These are phyloP conservation scores for Sebastes fasciatus DNA, from an alignment of 2,113 vertebrate genomes.

Conservation along the genomic window DNA sequence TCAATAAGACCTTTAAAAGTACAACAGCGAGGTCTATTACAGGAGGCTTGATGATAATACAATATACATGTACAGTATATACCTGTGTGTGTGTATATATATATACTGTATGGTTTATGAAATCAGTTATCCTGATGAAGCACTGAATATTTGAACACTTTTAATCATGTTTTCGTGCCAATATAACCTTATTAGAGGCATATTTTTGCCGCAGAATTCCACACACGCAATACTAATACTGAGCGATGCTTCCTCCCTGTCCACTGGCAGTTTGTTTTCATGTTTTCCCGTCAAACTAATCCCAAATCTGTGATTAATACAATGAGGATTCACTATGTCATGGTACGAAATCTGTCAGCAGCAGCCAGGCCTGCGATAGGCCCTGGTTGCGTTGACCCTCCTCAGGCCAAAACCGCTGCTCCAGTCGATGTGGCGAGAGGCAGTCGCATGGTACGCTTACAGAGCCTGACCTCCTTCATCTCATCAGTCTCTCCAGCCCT, in stretches of 20 bases:
- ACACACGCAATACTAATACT: neutral
- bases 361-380: slow-evolving; percentile 1
- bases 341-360: slow-evolving; percentile 56
- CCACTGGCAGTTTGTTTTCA: slow-evolving; percentile 5
- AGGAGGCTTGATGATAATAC: no score
- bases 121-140: neutral
- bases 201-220: neutral
- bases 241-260: neutral
- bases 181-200: neutral
- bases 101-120: no score
- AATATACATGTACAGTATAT: no score
- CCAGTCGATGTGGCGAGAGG: slow-evolving; percentile 48
- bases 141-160: neutral
- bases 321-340: neutral
- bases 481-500: slow-evolving; percentile 40
- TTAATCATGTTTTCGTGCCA: neutral
- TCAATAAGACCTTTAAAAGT: neutral
- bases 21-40: neutral
- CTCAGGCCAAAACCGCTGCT: slow-evolving; percentile 27
- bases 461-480: slow-evolving; percentile 59
- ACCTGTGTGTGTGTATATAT: no score
- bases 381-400: slow-evolving; percentile 17
- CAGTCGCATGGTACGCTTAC: slow-evolving; percentile 59
- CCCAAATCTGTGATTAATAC: slow-evolving; percentile 18
- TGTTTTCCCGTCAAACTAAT: slow-evolving; percentile 27